Evolutionary conservation across 2,888 invertebrate species (phyloP).

Genomic region (Parascotia fuliginaria): DNA sequence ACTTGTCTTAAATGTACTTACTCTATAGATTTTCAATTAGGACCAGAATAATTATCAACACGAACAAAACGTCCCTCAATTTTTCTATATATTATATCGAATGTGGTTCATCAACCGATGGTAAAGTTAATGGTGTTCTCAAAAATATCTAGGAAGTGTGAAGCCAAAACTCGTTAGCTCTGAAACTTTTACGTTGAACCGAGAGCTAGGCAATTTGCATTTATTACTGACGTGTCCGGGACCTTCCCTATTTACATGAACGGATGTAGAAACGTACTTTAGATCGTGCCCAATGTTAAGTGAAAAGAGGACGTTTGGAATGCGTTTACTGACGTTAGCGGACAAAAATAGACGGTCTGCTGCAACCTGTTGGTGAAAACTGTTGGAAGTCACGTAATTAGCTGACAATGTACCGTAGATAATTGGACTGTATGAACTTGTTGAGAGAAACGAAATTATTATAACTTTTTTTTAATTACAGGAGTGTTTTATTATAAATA

Average conservation of each 20-base stretch:
- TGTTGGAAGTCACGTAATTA: neutral
- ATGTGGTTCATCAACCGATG: neutral
- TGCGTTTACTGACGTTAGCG: slow-evolving; percentile 33
- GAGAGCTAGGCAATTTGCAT: slow-evolving; percentile 71
- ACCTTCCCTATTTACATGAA: slow-evolving; percentile 56
- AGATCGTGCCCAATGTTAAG: slow-evolving; percentile 31
- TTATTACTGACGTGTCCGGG: slow-evolving; percentile 62
- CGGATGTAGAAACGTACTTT: slow-evolving; percentile 47
- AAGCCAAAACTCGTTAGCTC: slow-evolving; percentile 28
- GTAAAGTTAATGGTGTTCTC: neutral
- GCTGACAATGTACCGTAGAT: neutral
- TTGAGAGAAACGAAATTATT: neutral
- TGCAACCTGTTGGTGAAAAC: slow-evolving; percentile 11
- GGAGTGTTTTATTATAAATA: too few species aligned
- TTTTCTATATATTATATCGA: neutral
- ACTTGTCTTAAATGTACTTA: too few species aligned
- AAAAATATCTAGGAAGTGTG: slow-evolving; percentile 2
- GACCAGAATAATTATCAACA: too few species aligned
- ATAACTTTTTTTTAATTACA: neutral
- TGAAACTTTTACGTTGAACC: slow-evolving; percentile 57
- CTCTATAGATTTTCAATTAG: too few species aligned
- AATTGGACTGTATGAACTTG: neutral
- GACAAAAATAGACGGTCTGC: slow-evolving; percentile 4
- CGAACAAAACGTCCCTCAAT: neutral
- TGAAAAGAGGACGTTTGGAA: slow-evolving; percentile 40